Conservation (phyloP, 2,113 vertebrate species). For the Tychaedon coryphoeus region DNA sequence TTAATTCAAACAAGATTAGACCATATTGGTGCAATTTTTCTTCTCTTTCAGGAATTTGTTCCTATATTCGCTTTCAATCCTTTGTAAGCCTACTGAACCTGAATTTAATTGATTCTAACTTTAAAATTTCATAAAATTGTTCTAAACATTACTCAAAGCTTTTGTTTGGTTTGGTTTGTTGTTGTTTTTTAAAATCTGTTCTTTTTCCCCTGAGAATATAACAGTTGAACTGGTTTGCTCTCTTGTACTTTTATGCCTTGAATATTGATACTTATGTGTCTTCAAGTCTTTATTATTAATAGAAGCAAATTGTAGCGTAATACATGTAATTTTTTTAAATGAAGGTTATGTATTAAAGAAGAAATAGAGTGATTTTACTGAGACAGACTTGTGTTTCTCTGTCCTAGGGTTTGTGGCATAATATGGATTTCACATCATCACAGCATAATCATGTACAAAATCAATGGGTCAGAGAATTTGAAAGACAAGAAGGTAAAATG, state of each 20-base stretch:
- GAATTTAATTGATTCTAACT: not conserved
- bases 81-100: not conserved
- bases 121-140: not conserved
- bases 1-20: not conserved
- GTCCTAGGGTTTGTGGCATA: not conserved
- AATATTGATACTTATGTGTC: not conserved
- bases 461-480: not conserved
- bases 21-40: not conserved
- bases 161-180: not conserved
- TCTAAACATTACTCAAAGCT: not conserved
- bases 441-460: not conserved
- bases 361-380: not conserved
- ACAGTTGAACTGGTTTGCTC: not conserved
- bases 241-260: not conserved
- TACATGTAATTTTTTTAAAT: not conserved
- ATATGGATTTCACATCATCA: constrained; percentile 48
- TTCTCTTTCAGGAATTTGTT: not conserved
- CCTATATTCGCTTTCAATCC: not conserved
- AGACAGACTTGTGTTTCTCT: not conserved
- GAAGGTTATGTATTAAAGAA: not conserved
- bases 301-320: not conserved
- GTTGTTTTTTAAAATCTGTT: not conserved
- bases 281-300: not conserved
- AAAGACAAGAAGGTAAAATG: constrained; percentile 64
- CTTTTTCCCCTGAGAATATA: not conserved